Base-by-base conservation (phyloP, 2,113 vertebrate species). In the Entelurus aequoreus region DNA sequence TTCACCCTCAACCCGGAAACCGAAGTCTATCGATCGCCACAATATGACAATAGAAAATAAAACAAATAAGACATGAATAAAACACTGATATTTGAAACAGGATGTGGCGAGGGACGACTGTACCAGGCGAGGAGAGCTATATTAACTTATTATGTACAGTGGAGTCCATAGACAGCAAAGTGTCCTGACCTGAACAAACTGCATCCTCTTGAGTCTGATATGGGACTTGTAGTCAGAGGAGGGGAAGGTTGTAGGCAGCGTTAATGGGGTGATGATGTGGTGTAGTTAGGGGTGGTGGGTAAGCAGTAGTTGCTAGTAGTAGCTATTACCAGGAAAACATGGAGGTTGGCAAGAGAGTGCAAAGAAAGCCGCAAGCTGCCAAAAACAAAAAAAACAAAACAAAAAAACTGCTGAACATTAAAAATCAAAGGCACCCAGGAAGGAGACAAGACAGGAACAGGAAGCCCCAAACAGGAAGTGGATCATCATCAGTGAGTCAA, bases 401-500 rank as follows among this genome's bases (percentile, higher is more conserved):
- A 58, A 46, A 58, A 16, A 50, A n/a, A 16, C 28, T 81, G 84
- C 77, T 69, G 60, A 74, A 69, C 65, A 51, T 81, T 69, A 72
- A 82, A 77, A 65, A 79, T 69, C 40, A 70, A 83, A 89, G 84
- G 87, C 87, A 89, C 86, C 75, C 71, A 88, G 78, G 79, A 84
- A 88, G 74, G 72, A 81, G 77, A 80, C 74, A 77, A 79, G 69
- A 85, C 59, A 76, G 13, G 74, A 63, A 60, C 54, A 71, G 80
- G 72, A 76, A 82, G 74, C 60, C 86, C 84, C 66, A 76, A 68
- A 86, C 76, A 85, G 80, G 85, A 90, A 89, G 84, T 71, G 71
- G 78, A 82, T 87, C 83, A 84, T 97, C 93, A 84, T 97, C 93
- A 97, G 35, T 94, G 94, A 93, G 94, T 94, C 90, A 97, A 92